Conservation (phyloP, 2,113 vertebrate genomes). For the Sphyrna mokarran region DNA sequence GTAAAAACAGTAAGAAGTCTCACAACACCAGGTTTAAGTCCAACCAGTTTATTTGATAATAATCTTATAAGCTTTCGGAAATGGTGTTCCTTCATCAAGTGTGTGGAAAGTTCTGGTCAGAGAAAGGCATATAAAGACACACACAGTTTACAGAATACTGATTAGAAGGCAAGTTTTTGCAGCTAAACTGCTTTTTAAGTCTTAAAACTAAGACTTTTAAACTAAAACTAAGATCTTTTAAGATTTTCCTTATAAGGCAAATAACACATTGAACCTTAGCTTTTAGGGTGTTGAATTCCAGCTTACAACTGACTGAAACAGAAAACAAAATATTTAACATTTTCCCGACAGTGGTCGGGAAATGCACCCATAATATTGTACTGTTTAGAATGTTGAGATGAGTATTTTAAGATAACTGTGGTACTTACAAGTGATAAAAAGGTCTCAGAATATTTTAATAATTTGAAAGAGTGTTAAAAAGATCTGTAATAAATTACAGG, state of each 20-base stretch:
- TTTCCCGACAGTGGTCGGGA: background rate
- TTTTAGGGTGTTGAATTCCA: background rate
- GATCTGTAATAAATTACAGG: background rate
- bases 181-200: no score
- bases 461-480: background rate
- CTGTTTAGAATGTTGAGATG: background rate
- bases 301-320: background rate
- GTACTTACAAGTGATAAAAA: background rate
- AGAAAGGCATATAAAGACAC: no score
- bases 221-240: no score
- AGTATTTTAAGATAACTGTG: background rate
- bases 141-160: no score
- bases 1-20: no score
- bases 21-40: no score
- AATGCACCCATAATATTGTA: background rate
- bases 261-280: background rate
- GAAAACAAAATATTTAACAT: background rate
- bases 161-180: no score
- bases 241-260: background rate
- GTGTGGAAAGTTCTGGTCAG: no score
- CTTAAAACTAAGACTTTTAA: no score
- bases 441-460: conserved; percentile 13
- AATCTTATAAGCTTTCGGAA: no score
- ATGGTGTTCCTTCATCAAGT: no score
- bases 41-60: no score